Evolutionary conservation across 2,797 vertebrate species (phyloP).

Genomic region (Rhinella marina): DNA sequence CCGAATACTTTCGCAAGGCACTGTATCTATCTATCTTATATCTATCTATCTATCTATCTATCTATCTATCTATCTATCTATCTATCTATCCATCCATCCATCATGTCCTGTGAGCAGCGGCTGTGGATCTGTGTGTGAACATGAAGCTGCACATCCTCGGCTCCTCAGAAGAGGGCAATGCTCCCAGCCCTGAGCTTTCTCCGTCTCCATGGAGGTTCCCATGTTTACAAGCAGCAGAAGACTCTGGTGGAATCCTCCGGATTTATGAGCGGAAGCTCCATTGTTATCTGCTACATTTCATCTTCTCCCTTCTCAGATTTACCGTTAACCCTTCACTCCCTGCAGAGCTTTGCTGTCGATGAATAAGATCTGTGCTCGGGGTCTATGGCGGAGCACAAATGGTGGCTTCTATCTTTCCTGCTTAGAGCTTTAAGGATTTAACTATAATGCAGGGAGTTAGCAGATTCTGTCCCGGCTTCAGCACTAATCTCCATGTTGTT

Average conservation of each 20-base stretch:
- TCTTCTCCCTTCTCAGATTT: neutral
- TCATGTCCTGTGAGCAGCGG: neutral
- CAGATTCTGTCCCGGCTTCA: neutral
- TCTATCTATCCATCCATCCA: neutral
- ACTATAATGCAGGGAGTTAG: constrained; percentile 45
- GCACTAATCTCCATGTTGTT: constrained; percentile 49
- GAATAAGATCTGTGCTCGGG: neutral
- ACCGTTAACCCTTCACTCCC: neutral
- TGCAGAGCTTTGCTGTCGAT: neutral
- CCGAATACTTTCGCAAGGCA: no score
- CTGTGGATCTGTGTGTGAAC: neutral
- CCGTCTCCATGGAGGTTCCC: neutral
- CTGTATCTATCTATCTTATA: neutral
- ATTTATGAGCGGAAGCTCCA: neutral
- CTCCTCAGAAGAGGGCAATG: constrained; percentile 34
- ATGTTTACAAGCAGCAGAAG: neutral
- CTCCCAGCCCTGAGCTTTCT: neutral
- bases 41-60: neutral
- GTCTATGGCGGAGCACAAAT: neutral
- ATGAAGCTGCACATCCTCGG: constrained; percentile 20
- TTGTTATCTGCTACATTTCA: neutral
- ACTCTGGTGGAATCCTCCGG: neutral
- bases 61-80: constrained; percentile 25
- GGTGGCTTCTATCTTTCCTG: constrained; percentile 28
- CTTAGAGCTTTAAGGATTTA: constrained; percentile 56